Evolutionary conservation across 2,888 invertebrate species (phyloP), one percentile per base, ranked within the genome.

Genomic region (Cremastobaeus sp.): DNA sequence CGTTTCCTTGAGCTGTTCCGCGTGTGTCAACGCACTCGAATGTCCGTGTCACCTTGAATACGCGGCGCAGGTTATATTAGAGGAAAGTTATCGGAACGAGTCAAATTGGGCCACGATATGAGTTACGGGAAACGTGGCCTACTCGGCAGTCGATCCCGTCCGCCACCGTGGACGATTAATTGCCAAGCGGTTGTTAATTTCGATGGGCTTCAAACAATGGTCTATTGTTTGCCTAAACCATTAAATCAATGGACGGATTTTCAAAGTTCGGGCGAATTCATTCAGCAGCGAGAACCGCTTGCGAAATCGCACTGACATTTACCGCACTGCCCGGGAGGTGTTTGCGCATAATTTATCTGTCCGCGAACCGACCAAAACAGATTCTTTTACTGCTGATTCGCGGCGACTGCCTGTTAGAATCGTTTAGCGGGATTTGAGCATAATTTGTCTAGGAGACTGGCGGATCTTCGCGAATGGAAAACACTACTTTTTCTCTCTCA

Each of bases 21-120:
- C 64, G 66, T 64, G 66, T 71, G 75, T 75, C 75, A 75, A 75
- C 68, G 75, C 54, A 71, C 75, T 66, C 71, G 71, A 62, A 47
- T 72, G 75, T 68, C 74, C 74, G 70, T 62, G 70, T 70, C 62
- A 71, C 75, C 75, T 71, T 75, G 75, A 71, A 62, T 62, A 54
- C 60, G 15, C 54, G 43, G 41, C 25, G 54, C 34, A 62, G 57
- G 68, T 39, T n/a, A n/a, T n/a, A n/a, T n/a, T 34, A 54, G 64
- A 75, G 68, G 47, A 68, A 71, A 62, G 71, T 62, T 47, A 66
- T 68, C 66, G 55, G 68, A 73, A 55, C 66, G 71, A 37, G 52
- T 69, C 57, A 62, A 75, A 74, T 65, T 69, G 60, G 64, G 74
- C 68, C 74, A 54, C 59, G 47, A 14, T 57, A 52, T 62, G 62